phyloP scores from a whole-genome alignment of 2,797 vertebrate genomes.

The Argya squamiceps region DNA sequence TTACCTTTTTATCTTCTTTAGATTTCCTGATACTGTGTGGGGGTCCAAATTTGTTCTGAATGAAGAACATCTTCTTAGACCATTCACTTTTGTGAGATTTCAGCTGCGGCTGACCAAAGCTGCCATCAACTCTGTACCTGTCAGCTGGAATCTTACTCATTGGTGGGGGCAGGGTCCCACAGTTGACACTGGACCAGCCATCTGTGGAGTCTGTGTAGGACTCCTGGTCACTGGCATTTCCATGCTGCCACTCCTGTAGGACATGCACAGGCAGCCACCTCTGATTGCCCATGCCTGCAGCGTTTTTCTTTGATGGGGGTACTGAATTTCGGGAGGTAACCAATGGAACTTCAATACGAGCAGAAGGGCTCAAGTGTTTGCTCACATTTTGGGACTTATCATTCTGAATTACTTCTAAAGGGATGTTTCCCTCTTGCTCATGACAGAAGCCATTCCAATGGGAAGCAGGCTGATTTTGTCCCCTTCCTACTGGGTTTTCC shows the following conservation, averaged over 20 bases:
- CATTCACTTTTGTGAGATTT: constrained; percentile 87
- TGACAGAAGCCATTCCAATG: constrained; percentile 86
- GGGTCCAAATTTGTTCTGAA: constrained; percentile 78
- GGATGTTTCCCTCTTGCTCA: constrained; percentile 75
- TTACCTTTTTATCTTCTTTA: constrained; percentile 88
- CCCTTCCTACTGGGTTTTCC: constrained; percentile 79
- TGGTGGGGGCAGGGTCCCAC: constrained; percentile 94
- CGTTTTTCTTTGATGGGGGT: constrained; percentile 79
- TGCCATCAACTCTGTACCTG: constrained; percentile 89
- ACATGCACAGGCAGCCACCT: constrained; percentile 94
- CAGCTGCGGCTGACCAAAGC: constrained; percentile 79
- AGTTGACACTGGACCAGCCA: constrained; percentile 96
- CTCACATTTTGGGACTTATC: constrained; percentile 81
- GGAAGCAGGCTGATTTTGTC: constrained; percentile 52
- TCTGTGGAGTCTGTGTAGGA: constrained; percentile 97
- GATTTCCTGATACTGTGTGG: constrained; percentile 76
- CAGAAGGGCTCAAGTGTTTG: constrained; percentile 79
- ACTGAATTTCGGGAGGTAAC: constrained; percentile 80
- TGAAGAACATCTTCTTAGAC: constrained; percentile 89
- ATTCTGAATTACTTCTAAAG: constrained; percentile 81
- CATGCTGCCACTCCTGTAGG: constrained; percentile 90
- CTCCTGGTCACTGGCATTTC: constrained; percentile 92
- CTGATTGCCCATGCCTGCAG: constrained; percentile 78
- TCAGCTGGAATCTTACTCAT: constrained; percentile 98
- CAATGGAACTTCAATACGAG: constrained; percentile 78